phyloP scores from a whole-genome alignment of 2,113 vertebrate genomes.

The Hyaena hyaena region DNA sequence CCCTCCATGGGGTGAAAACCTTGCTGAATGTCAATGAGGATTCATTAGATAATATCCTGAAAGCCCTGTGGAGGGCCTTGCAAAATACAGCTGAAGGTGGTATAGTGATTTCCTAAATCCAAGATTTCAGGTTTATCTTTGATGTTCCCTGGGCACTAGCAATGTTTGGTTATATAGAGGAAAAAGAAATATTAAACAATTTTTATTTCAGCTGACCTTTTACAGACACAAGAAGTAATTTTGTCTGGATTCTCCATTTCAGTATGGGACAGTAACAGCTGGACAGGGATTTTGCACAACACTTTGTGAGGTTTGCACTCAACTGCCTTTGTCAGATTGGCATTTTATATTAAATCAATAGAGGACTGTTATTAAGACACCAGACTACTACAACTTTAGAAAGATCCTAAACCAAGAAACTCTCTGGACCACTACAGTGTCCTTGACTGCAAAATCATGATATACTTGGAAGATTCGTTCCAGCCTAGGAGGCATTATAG shows the following conservation, averaged over 20 bases:
- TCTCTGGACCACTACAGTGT: not conserved
- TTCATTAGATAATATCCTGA: not conserved
- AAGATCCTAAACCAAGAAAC: not conserved
- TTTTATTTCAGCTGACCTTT: slow-evolving; percentile 61
- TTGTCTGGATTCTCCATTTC: slow-evolving; percentile 48
- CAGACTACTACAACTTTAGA: not conserved
- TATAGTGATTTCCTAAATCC: not conserved
- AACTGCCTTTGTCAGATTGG: not conserved
- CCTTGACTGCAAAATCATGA: not conserved
- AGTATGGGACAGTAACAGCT: slow-evolving; percentile 17
- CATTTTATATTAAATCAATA: slow-evolving; percentile 54
- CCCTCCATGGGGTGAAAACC: not conserved
- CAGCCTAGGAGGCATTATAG: not conserved
- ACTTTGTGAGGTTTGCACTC: slow-evolving; percentile 23
- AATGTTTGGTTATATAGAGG: not conserved
- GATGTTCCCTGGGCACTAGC: not conserved
- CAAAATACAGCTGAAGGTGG: not conserved
- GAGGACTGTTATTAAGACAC: not conserved
- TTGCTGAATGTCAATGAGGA: not conserved
- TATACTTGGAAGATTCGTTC: not conserved
- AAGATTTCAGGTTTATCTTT: slow-evolving; percentile 15
- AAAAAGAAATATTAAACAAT: slow-evolving; percentile 51
- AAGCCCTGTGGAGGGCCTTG: not conserved
- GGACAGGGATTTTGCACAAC: slow-evolving; percentile 42
- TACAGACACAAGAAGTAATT: slow-evolving; percentile 64